Percentiles rank a stretch among this genome's conserved stretches.
Evolutionary conservation across 92 coral and sea anemone genomes (phyloP).

Genomic region (Palythoa grandis): DNA sequence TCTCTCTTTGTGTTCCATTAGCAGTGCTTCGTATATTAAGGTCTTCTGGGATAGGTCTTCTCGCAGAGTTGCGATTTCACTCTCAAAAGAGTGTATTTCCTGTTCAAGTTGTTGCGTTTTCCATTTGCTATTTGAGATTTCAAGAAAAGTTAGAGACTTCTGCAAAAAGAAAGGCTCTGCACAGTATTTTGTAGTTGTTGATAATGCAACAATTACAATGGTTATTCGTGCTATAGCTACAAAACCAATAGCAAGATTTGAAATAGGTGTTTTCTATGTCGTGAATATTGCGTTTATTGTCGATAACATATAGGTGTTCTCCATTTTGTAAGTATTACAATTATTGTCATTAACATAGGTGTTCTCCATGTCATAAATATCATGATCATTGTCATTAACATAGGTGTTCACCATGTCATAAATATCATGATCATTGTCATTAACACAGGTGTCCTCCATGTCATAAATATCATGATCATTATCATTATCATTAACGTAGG

Average conservation of each 20-base stretch:
- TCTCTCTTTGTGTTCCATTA: slow-evolving; percentile 43
- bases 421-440: background rate
- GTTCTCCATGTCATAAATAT: background rate
- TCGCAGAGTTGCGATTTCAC: slow-evolving; percentile 30
- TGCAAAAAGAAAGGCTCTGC: too few species aligned
- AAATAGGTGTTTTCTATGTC: too few species aligned
- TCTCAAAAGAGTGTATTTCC: slow-evolving; percentile 44
- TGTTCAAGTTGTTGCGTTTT: slow-evolving; percentile 41
- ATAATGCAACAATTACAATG: too few species aligned
- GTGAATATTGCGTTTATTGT: too few species aligned
- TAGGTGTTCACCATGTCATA: too few species aligned
- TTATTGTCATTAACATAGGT: background rate
- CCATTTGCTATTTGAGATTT: slow-evolving; percentile 12
- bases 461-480: too few species aligned
- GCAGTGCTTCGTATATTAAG: slow-evolving; percentile 24
- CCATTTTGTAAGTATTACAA: background rate
- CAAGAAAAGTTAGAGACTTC: background rate
- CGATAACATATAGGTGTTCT: background rate
- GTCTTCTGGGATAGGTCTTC: slow-evolving; percentile 41
- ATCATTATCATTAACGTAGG: too few species aligned
- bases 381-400: too few species aligned
- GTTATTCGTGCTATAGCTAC: too few species aligned
- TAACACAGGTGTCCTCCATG: too few species aligned
- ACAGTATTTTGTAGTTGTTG: too few species aligned
- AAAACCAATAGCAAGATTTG: too few species aligned